A percentile compares a stretch with the other conserved stretches of the same genome.
These are phyloP conservation scores for Isoperla grammatica DNA, from an alignment of 2,888 invertebrate species.

Conservation along the genomic window DNA sequence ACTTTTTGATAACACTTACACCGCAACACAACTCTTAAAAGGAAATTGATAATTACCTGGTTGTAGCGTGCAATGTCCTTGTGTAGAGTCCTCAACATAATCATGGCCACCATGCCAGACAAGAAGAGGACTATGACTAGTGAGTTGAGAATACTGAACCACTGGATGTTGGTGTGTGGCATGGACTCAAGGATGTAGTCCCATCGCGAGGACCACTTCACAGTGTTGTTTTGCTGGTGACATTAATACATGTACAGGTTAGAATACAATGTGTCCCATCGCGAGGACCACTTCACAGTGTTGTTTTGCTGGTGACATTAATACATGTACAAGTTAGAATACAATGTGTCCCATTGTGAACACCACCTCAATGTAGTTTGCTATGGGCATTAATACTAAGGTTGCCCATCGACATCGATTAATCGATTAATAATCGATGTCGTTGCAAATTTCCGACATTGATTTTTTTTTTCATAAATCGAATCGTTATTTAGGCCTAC, in stretches of 20 bases:
- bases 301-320: conserved; percentile 55
- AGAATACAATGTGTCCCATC: conserved; percentile 87
- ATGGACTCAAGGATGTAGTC: conserved; percentile 98
- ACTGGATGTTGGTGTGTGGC: conserved; percentile 98
- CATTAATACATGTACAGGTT: not conserved
- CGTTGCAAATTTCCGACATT: too few species aligned
- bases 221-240: conserved; percentile 62
- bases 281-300: conserved; percentile 92
- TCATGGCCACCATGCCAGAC: conserved; percentile 99
- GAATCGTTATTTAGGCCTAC: too few species aligned
- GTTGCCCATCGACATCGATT: too few species aligned
- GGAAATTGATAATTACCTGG: too few species aligned
- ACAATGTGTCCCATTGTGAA: conserved; percentile 98
- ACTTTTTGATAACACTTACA: too few species aligned
- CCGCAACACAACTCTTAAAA: too few species aligned
- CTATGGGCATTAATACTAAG: conserved; percentile 36
- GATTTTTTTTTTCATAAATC: too few species aligned
- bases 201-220: conserved; percentile 99
- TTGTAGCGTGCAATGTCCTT: conserved; percentile 99
- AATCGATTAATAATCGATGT: too few species aligned
- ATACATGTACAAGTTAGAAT: not conserved
- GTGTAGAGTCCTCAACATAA: conserved; percentile 90
- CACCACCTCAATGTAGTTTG: conserved; percentile 91
- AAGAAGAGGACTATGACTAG: conserved; percentile 94
- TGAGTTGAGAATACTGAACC: conserved; percentile 98